phyloP scores from a whole-genome alignment of 2,113 vertebrate species.

The Gallinago media region DNA sequence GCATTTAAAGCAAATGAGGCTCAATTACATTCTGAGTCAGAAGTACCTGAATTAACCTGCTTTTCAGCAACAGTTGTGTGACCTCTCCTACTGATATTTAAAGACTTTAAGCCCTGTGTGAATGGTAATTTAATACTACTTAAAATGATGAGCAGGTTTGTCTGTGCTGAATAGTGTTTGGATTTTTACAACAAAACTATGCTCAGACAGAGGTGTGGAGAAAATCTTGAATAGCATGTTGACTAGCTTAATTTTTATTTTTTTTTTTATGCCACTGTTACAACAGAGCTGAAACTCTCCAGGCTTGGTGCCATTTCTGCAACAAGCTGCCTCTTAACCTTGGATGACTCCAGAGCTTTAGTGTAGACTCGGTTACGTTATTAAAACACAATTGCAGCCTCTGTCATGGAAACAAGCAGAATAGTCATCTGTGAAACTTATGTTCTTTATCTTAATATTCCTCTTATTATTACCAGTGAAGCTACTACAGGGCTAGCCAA shows the following conservation, averaged over 20 bases:
- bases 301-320: neutral
- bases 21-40: slow-evolving; percentile 60
- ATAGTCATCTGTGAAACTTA: neutral
- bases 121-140: neutral
- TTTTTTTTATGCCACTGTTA: neutral
- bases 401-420: neutral
- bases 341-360: neutral
- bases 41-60: slow-evolving; percentile 53
- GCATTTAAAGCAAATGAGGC: slow-evolving; percentile 25
- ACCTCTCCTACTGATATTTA: slow-evolving; percentile 12
- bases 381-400: neutral
- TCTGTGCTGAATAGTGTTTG: neutral
- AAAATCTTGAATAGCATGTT: neutral
- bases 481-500: neutral
- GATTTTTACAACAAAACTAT: neutral
- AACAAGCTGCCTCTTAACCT: neutral
- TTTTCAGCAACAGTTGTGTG: slow-evolving; percentile 54
- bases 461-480: neutral
- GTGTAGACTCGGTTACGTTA: neutral
- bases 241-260: neutral
- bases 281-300: neutral
- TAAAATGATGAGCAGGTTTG: neutral
- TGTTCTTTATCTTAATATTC: neutral
- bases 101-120: neutral
- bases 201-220: neutral